Conservation (phyloP, 2,797 vertebrate genomes). For the Anolis apletophallus region DNA sequence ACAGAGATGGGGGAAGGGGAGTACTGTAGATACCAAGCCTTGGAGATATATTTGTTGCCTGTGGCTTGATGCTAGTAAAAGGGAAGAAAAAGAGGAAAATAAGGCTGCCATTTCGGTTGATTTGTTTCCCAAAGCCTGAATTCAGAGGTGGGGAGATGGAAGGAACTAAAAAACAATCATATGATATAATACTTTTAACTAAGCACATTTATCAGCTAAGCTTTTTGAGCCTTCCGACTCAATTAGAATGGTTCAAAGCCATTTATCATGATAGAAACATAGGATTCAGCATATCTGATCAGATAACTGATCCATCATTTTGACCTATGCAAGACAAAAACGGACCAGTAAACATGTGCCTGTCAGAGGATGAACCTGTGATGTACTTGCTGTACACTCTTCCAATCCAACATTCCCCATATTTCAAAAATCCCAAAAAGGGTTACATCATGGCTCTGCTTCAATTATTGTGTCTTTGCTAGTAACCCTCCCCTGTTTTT, state of each 20-base stretch:
- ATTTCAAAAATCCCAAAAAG: background rate
- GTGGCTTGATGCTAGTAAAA: conserved; percentile 43
- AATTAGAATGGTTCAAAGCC: background rate
- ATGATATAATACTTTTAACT: background rate
- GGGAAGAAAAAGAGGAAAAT: conserved; percentile 51
- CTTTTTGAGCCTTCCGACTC: background rate
- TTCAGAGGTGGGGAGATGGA: background rate
- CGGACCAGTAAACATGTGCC: background rate
- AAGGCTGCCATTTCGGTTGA: conserved; percentile 50
- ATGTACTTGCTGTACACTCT: background rate
- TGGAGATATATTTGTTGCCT: conserved; percentile 50
- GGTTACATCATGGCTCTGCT: background rate
- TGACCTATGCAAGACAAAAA: background rate
- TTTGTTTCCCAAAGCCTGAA: conserved; percentile 46
- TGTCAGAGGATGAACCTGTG: background rate
- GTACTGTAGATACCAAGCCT: conserved; percentile 31
- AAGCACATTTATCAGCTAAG: background rate
- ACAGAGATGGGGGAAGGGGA: conserved; percentile 47
- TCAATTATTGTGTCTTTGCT: background rate
- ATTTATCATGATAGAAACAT: background rate
- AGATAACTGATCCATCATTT: rapidly evolving
- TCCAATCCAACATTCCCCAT: background rate
- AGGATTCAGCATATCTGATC: background rate
- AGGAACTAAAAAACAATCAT: background rate
- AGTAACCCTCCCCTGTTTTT: background rate